phyloP scores from a whole-genome alignment of 2,113 vertebrate species.

The Gadus chalcogrammus region DNA sequence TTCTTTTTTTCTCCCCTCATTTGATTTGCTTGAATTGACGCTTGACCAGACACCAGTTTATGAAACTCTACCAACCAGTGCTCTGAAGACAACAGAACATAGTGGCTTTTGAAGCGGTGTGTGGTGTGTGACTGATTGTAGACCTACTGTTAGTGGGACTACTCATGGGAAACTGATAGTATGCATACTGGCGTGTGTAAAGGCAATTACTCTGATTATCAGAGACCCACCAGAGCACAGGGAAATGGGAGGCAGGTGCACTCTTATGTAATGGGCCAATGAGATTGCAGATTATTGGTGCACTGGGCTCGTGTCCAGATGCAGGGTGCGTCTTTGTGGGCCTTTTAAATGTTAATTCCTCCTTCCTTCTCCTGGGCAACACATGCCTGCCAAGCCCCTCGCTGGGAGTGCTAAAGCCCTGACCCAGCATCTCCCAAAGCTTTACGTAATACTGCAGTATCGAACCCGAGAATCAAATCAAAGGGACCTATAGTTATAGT shows the following conservation, averaged over 20 bases:
- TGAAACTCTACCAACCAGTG: too few relatives aligned
- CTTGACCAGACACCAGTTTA: too few relatives aligned
- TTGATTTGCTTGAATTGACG: too few relatives aligned
- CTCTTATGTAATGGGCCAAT: slow-evolving; percentile 49
- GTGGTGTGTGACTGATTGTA: too few relatives aligned
- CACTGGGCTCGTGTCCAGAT: slow-evolving; percentile 39
- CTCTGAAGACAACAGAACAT: too few relatives aligned
- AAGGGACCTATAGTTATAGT: too few relatives aligned
- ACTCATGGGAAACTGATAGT: slow-evolving; percentile 14
- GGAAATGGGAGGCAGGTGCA: slow-evolving; percentile 58
- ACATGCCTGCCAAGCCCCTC: slow-evolving; percentile 44
- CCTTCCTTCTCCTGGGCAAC: slow-evolving; percentile 32
- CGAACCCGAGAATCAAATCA: too few relatives aligned
- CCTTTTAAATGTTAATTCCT: slow-evolving; percentile 40
- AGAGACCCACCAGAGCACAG: slow-evolving; percentile 49
- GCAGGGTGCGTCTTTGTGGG: slow-evolving; percentile 50
- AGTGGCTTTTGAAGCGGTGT: too few relatives aligned
- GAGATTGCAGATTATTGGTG: slow-evolving; percentile 34
- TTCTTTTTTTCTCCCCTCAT: too few relatives aligned
- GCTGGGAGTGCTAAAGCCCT: slow-evolving; percentile 13
- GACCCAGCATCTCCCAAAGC: too few relatives aligned
- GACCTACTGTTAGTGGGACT: too few relatives aligned
- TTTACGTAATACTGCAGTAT: too few relatives aligned
- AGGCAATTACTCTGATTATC: slow-evolving; percentile 60
- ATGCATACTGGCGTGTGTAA: slow-evolving; percentile 31